These are phyloP conservation scores for Eulemur rubriventer DNA, from an alignment of 2,797 vertebrate genomes.

Conservation along the genomic window DNA sequence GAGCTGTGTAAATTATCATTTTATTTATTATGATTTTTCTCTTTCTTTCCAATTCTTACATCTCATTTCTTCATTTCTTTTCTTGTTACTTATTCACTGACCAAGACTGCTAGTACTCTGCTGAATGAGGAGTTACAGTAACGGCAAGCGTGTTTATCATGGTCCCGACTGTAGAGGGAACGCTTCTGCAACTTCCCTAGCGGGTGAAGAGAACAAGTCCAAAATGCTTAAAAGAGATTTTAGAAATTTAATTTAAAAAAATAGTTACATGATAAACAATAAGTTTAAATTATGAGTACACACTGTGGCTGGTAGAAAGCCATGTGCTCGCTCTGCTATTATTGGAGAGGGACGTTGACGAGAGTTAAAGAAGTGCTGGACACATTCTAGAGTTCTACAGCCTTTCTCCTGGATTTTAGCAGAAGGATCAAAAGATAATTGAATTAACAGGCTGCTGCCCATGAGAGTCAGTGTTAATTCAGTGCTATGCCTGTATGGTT, in stretches of 20 bases:
- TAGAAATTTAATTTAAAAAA: not conserved
- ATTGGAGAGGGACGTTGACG: not conserved
- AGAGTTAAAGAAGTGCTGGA: not conserved
- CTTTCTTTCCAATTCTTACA: not conserved
- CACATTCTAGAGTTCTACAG: not conserved
- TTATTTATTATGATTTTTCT: not conserved
- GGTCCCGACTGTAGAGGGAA: not conserved
- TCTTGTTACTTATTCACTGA: not conserved
- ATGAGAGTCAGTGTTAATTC: not conserved
- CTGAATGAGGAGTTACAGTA: not conserved
- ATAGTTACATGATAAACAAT: not conserved
- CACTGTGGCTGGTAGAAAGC: not conserved
- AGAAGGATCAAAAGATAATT: not conserved
- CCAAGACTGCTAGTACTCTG: not conserved
- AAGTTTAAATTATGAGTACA: not conserved
- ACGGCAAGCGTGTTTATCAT: not conserved
- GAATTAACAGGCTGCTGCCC: not conserved
- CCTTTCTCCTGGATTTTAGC: not conserved
- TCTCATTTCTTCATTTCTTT: not conserved
- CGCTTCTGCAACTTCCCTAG: not conserved
- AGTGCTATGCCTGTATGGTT: not conserved
- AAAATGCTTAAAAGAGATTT: conserved; percentile 12
- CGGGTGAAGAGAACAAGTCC: not conserved
- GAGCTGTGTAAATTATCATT: not conserved
- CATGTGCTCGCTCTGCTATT: not conserved